Conservation (phyloP, 2,113 vertebrate species). For the Gambusia affinis region DNA sequence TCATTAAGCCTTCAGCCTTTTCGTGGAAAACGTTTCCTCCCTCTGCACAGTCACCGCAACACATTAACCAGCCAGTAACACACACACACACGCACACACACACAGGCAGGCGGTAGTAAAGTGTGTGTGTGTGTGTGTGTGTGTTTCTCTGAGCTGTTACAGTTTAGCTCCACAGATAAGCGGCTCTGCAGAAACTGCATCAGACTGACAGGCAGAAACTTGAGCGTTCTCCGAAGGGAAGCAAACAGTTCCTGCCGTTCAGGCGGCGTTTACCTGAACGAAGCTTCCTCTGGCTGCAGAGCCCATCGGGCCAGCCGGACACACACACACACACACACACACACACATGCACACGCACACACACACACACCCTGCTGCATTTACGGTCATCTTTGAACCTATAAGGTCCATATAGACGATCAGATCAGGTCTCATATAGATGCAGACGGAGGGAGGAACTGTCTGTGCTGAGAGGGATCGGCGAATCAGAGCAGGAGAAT, state of each 20-base stretch:
- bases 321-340: no score
- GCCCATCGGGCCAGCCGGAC: no score
- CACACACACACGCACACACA: not conserved
- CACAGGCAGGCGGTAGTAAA: not conserved
- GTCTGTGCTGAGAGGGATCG: not conserved
- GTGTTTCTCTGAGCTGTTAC: not conserved
- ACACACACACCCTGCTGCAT: no score
- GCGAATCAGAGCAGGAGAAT: no score
- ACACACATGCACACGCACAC: no score
- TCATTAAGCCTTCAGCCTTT: conserved; percentile 11
- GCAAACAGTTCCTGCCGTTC: not conserved
- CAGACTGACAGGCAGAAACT: not conserved
- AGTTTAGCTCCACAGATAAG: not conserved
- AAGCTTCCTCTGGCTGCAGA: not conserved
- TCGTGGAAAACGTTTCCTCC: conserved; percentile 28
- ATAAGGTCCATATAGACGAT: not conserved
- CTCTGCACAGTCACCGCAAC: not conserved
- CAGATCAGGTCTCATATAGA: not conserved
- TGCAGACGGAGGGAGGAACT: not conserved
- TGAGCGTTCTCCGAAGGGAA: not conserved
- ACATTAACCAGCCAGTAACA: not conserved
- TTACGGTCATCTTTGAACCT: not conserved
- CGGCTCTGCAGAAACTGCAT: not conserved
- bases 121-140: not conserved
- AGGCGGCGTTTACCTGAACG: not conserved